Conservation (phyloP, 2,113 vertebrate species). For the Meriones unguiculatus region DNA sequence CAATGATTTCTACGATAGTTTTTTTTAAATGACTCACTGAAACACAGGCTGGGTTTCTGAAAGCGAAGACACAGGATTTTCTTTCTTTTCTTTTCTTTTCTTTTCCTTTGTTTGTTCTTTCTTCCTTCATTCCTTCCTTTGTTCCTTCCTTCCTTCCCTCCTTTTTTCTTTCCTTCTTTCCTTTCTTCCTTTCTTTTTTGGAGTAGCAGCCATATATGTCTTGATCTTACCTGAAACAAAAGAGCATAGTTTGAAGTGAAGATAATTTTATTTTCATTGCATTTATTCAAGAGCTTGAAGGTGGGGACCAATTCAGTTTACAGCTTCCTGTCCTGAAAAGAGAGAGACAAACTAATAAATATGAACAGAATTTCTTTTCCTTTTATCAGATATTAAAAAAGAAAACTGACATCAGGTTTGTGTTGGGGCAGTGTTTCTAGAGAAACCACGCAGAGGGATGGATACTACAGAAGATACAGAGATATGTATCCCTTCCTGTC, state of each 20-base stretch:
- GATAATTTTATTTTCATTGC: constrained; percentile 64
- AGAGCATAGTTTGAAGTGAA: constrained; percentile 54
- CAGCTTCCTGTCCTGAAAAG: constrained; percentile 58
- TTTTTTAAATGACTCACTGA: constrained; percentile 9
- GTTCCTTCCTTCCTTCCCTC: rapidly evolving
- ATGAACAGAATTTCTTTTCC: not conserved
- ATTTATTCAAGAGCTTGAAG: constrained; percentile 63
- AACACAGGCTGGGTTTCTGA: not conserved
- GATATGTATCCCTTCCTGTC: rapidly evolving
- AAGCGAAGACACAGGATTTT: not conserved
- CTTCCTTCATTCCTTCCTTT: not conserved
- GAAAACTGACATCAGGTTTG: not conserved
- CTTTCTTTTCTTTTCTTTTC: not conserved
- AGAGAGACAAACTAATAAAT: constrained; percentile 47
- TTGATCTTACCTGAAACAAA: constrained; percentile 68
- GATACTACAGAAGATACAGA: not conserved
- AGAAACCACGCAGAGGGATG: not conserved
- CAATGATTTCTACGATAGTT: not conserved
- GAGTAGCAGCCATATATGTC: constrained; percentile 63
- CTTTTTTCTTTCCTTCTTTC: not conserved
- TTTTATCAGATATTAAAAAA: constrained; percentile 1
- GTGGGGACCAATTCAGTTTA: constrained; percentile 49
- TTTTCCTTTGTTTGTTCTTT: not conserved
- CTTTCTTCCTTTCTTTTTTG: not conserved
- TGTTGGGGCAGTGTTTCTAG: not conserved